phyloP scores from a whole-genome alignment of 2,797 vertebrate genomes.

The Neosalanx taihuensis region DNA sequence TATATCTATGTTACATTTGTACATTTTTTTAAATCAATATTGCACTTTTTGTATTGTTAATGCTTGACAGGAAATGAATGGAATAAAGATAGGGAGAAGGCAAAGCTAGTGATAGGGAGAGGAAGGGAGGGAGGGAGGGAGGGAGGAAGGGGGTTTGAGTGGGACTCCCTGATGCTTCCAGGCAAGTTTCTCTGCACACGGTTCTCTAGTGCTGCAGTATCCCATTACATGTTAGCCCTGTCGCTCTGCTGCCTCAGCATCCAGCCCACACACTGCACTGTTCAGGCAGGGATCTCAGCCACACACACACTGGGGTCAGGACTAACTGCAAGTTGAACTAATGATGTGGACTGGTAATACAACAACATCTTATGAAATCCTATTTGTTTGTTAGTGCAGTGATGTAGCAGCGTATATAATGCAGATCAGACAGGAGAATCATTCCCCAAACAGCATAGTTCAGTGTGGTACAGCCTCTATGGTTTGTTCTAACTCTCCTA shows the following conservation, averaged over 20 bases:
- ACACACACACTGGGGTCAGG: neutral
- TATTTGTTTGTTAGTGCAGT: too few relatives aligned
- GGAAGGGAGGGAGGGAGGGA: conserved; percentile 28
- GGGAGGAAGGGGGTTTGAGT: conserved; percentile 58
- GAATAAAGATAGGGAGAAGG: neutral
- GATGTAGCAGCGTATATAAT: neutral
- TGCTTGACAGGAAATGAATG: conserved; percentile 16
- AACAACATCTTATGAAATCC: too few relatives aligned
- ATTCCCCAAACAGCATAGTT: neutral
- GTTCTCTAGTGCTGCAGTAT: conserved; percentile 77
- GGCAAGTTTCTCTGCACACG: conserved; percentile 76
- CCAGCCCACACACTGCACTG: conserved; percentile 5
- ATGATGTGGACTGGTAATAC: too few relatives aligned
- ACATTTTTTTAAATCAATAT: neutral
- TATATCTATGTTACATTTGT: neutral
- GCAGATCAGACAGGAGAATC: neutral
- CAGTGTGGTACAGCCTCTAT: neutral
- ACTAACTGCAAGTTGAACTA: too few relatives aligned
- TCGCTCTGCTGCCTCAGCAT: conserved; percentile 61
- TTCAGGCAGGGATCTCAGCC: neutral
- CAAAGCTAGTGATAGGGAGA: conserved; percentile 10
- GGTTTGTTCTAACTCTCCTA: neutral
- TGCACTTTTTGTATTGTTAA: conserved; percentile 2
- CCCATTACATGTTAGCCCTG: conserved; percentile 61
- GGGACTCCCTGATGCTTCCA: conserved; percentile 72